phyloP scores from a whole-genome alignment of 2,888 invertebrate genomes.

The Hirtodrosophila duncani region DNA sequence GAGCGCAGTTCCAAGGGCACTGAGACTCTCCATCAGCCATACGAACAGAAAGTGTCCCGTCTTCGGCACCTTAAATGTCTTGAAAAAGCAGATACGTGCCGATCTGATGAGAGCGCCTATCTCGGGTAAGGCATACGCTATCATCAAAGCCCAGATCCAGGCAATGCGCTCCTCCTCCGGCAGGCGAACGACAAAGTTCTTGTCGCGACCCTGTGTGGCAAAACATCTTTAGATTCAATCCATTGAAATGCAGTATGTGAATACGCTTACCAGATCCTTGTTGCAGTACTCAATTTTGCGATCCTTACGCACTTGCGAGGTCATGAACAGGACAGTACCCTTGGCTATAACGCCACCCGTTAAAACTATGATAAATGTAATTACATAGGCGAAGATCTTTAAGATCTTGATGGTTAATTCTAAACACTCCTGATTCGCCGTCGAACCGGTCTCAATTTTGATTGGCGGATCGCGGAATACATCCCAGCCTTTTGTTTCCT shows the following conservation, averaged over 20 bases:
- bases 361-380: constrained; percentile 91
- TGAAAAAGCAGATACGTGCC: constrained; percentile 92
- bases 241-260: no score
- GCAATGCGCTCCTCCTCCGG: constrained; percentile 92
- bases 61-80: constrained; percentile 87
- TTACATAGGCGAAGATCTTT: constrained; percentile 89
- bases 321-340: constrained; percentile 93
- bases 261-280: constrained; percentile 85
- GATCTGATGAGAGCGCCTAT: constrained; percentile 91
- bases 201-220: constrained; percentile 85
- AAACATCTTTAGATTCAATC: not conserved
- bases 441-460: constrained; percentile 92
- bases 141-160: constrained; percentile 95
- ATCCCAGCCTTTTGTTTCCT: constrained; percentile 97
- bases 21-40: constrained; percentile 91
- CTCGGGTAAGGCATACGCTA: constrained; percentile 93
- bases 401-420: constrained; percentile 90
- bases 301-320: constrained; percentile 90
- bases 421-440: constrained; percentile 91
- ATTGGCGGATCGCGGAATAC: constrained; percentile 95
- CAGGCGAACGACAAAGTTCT: constrained; percentile 88
- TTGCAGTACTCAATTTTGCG: constrained; percentile 89
- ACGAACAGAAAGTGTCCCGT: constrained; percentile 80
- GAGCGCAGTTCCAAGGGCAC: constrained; percentile 91
- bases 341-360: constrained; percentile 92